Evolutionary conservation across 2,888 invertebrate species (phyloP).

Genomic region (Cosmia pyralina): DNA sequence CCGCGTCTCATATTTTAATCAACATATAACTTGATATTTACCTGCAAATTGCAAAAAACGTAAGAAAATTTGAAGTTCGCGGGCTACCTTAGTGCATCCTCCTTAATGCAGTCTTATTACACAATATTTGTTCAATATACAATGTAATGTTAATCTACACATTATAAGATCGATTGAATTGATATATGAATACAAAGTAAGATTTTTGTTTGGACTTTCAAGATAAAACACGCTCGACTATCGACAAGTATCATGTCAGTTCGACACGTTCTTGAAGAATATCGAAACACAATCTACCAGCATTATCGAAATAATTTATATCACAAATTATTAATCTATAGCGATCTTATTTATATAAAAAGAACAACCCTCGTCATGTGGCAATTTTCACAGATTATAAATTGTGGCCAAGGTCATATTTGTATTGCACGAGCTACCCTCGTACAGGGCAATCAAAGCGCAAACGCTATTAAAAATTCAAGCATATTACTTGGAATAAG

Average conservation of each 20-base stretch:
- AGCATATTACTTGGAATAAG: conserved; percentile 24
- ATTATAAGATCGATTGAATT: conserved; percentile 27
- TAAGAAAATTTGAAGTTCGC: too few species aligned
- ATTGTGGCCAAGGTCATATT: conserved; percentile 22
- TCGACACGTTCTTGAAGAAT: conserved; percentile 7
- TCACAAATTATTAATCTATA: not conserved
- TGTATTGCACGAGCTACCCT: conserved; percentile 19
- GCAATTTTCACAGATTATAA: conserved; percentile 30
- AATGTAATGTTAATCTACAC: conserved; percentile 33
- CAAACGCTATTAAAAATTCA: conserved; percentile 34
- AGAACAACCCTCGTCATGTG: conserved; percentile 36
- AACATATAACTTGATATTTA: too few species aligned
- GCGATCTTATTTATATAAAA: conserved; percentile 22
- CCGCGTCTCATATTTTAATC: too few species aligned
- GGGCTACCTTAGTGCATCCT: too few species aligned
- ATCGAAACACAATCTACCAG: conserved; percentile 16
- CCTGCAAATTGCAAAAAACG: too few species aligned
- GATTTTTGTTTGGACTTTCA: conserved; percentile 20
- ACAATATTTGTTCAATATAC: conserved; percentile 35
- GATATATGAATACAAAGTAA: conserved; percentile 29
- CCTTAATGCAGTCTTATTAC: conserved; percentile 15
- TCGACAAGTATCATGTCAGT: not conserved
- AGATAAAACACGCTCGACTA: conserved; percentile 24
- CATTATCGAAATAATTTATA: conserved; percentile 6
- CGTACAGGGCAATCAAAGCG: conserved; percentile 30